Conservation (phyloP, 2,113 vertebrate species). For the Vidua chalybeata region DNA sequence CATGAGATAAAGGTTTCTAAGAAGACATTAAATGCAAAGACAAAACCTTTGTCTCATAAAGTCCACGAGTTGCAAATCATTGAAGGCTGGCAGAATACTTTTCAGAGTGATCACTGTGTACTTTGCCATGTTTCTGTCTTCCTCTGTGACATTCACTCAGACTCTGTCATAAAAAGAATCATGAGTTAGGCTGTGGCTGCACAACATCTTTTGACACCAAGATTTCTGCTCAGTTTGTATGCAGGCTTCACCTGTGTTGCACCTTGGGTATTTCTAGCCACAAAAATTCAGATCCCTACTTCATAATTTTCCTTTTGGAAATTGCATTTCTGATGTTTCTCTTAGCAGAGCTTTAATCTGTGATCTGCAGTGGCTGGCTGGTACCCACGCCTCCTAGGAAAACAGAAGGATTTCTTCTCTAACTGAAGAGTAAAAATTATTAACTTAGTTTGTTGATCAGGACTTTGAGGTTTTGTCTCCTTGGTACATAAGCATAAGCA, state of each 20-base stretch:
- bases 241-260: not conserved
- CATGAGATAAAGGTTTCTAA: not conserved
- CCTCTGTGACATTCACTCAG: not conserved
- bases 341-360: not conserved
- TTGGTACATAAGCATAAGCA: not conserved
- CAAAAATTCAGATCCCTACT: not conserved
- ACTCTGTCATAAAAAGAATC: not conserved
- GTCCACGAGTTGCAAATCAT: fast-evolving
- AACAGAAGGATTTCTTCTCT: not conserved
- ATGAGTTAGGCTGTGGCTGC: not conserved
- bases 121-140: not conserved
- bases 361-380: not conserved
- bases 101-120: not conserved
- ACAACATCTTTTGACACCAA: not conserved
- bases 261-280: not conserved
- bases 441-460: not conserved
- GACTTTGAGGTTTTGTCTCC: not conserved
- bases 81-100: not conserved
- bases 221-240: not conserved
- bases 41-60: not conserved
- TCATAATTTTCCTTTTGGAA: not conserved
- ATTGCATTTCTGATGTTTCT: not conserved
- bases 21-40: not conserved
- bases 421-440: not conserved
- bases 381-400: not conserved